Conservation (phyloP, 2,113 vertebrate genomes). For the Coregonus clupeaformis region DNA sequence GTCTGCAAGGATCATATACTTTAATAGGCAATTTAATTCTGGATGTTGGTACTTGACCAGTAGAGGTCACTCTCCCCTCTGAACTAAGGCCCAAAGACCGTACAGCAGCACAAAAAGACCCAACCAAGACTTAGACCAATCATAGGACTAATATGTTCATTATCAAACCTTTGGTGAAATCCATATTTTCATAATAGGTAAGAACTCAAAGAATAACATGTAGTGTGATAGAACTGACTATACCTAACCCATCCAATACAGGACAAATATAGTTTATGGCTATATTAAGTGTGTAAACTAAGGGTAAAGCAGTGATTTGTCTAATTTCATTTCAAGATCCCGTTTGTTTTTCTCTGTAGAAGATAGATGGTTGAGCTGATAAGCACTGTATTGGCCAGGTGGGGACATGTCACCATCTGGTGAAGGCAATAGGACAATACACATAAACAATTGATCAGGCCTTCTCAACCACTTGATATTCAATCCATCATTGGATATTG, state of each 20-base stretch:
- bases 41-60: neutral
- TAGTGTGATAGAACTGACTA: conserved; percentile 37
- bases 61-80: conserved; percentile 1
- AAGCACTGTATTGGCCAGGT: neutral
- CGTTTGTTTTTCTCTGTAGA: neutral
- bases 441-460: neutral
- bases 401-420: conserved; percentile 60
- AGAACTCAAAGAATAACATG: too few relatives aligned
- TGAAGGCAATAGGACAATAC: conserved; percentile 37
- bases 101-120: neutral
- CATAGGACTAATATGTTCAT: neutral
- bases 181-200: neutral
- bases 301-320: conserved; percentile 50
- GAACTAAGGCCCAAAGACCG: neutral
- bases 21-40: too few relatives aligned
- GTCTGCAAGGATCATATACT: too few relatives aligned
- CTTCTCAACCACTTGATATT: too few relatives aligned
- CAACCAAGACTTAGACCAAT: neutral
- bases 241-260: conserved; percentile 60
- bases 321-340: conserved; percentile 46
- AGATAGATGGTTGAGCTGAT: conserved; percentile 30
- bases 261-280: too few relatives aligned
- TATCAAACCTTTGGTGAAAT: neutral
- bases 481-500: neutral
- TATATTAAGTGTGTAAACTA: conserved; percentile 63